These are phyloP conservation scores for Clitarchus hookeri DNA, from an alignment of 2,888 invertebrate genomes.

Conservation along the genomic window DNA sequence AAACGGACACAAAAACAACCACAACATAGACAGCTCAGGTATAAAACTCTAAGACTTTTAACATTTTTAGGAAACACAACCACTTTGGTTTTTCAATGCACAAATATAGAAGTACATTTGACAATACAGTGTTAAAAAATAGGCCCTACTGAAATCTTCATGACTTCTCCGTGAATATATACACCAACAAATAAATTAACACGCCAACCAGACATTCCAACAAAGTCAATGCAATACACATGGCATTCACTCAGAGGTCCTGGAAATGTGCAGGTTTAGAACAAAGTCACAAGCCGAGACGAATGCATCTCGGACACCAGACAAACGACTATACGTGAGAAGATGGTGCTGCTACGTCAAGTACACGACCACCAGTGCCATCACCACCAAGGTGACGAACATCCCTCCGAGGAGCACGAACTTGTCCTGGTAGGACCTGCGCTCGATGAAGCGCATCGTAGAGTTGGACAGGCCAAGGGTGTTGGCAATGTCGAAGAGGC, in stretches of 20 bases:
- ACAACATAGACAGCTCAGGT: not conserved
- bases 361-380: constrained; percentile 72
- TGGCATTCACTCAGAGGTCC: too few species aligned
- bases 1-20: not conserved
- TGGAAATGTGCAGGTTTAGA: too few species aligned
- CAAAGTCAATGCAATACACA: too few species aligned
- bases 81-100: not conserved
- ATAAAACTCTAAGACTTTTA: not conserved
- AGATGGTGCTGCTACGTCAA: constrained; percentile 32
- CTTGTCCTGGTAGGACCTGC: constrained; percentile 85
- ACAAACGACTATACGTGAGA: too few species aligned
- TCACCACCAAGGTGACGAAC: constrained; percentile 77
- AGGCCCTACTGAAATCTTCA: not conserved
- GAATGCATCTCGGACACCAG: too few species aligned
- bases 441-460: constrained; percentile 91
- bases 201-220: not conserved
- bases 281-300: too few species aligned
- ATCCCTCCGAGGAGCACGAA: constrained; percentile 86
- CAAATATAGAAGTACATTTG: not conserved
- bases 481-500: constrained; percentile 87
- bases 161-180: not conserved
- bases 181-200: not conserved
- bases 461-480: constrained; percentile 92
- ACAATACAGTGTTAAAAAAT: not conserved
- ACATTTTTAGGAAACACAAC: not conserved